phyloP scores from a whole-genome alignment of 37 sponge, comb jelly and placozoan species.

The Aphrocallistes beatrix region DNA sequence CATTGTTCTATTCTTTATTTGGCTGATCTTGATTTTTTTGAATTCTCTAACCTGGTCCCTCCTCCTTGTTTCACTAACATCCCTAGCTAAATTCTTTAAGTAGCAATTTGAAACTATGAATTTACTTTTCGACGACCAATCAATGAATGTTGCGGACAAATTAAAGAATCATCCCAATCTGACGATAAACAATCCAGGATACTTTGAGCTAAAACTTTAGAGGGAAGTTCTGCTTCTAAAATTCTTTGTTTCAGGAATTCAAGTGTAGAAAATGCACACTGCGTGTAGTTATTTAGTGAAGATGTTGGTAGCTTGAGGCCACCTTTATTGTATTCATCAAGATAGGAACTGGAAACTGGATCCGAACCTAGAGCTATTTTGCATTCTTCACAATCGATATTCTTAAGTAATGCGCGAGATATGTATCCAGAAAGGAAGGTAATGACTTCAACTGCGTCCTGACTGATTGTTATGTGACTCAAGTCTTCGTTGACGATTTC shows the following conservation, averaged over 20 bases:
- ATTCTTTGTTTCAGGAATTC: background rate
- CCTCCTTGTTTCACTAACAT: background rate
- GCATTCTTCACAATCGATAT: conserved; percentile 12
- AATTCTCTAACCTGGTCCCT: conserved; percentile 3
- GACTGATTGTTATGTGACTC: background rate
- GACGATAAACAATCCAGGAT: conserved; percentile 3
- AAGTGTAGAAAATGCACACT: background rate
- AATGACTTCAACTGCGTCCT: background rate
- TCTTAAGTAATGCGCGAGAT: background rate
- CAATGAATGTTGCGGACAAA: background rate
- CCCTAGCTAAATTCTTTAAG: background rate
- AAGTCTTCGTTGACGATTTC: background rate
- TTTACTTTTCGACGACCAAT: background rate
- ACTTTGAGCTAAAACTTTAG: background rate
- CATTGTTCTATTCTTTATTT: no score
- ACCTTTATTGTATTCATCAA: conserved; percentile 7
- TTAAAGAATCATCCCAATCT: background rate
- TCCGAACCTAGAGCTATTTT: background rate
- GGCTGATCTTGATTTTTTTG: background rate
- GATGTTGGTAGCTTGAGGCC: conserved; percentile 15
- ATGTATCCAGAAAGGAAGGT: conserved; percentile 12
- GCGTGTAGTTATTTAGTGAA: background rate
- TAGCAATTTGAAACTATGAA: background rate
- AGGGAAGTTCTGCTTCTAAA: background rate
- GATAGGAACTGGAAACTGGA: background rate